These are phyloP conservation scores for Calliphora vomitoria DNA, from an alignment of 2,888 invertebrate genomes.

Conservation along the genomic window DNA sequence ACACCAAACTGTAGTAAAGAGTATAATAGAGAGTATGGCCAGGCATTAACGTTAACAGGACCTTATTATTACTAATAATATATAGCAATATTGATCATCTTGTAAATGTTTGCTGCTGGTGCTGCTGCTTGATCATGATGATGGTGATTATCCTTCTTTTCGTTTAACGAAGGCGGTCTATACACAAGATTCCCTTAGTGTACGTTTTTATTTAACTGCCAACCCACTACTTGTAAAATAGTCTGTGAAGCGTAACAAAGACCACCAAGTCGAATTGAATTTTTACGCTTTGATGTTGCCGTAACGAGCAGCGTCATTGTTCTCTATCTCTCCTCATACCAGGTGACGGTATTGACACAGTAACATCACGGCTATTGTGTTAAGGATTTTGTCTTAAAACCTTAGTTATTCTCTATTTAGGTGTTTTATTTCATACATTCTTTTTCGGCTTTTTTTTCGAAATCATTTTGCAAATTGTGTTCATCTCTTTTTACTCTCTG, in stretches of 20 bases:
- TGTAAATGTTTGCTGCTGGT: conserved; percentile 41
- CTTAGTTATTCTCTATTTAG: conserved; percentile 63
- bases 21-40: neutral
- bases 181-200: conserved; percentile 27
- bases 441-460: conserved; percentile 49
- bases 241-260: conserved; percentile 79
- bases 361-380: conserved; percentile 59
- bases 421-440: conserved; percentile 80
- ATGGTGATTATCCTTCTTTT: conserved; percentile 59
- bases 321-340: conserved; percentile 79
- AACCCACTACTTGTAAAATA: conserved; percentile 59
- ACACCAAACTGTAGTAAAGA: conserved; percentile 73
- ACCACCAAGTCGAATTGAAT: conserved; percentile 83
- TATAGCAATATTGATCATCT: conserved; percentile 24
- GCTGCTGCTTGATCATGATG: conserved; percentile 44
- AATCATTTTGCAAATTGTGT: conserved; percentile 75
- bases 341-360: conserved; percentile 82
- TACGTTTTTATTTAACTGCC: conserved; percentile 31
- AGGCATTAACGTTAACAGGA: conserved; percentile 72
- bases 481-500: neutral
- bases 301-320: conserved; percentile 81
- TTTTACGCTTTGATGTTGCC: conserved; percentile 84
- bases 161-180: conserved; percentile 61
- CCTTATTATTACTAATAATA: conserved; percentile 58
- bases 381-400: conserved; percentile 30